These are phyloP conservation scores for Troides helena DNA, from an alignment of 2,888 invertebrate genomes.

Conservation along the genomic window DNA sequence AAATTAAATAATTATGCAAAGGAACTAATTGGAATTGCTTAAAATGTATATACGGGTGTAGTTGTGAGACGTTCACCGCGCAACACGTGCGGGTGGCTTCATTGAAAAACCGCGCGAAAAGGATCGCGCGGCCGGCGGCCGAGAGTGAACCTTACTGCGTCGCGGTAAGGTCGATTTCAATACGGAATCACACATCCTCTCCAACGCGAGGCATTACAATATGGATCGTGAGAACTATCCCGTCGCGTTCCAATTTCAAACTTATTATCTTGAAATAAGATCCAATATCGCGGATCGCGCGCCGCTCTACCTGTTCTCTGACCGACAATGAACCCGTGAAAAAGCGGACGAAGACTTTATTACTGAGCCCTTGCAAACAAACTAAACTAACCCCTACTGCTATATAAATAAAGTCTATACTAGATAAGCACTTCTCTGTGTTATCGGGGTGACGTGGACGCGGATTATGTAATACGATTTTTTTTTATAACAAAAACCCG, in stretches of 20 bases:
- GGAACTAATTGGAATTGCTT: slow-evolving; percentile 7
- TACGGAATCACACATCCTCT: background rate
- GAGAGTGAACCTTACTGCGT: slow-evolving; percentile 18
- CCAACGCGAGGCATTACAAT: slow-evolving; percentile 35
- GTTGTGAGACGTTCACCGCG: slow-evolving; percentile 30
- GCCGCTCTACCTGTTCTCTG: slow-evolving; percentile 64
- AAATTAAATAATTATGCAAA: too few relatives aligned
- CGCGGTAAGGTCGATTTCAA: too few relatives aligned
- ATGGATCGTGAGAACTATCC: slow-evolving; percentile 43
- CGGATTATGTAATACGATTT: slow-evolving; percentile 29
- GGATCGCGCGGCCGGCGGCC: background rate
- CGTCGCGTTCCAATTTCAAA: slow-evolving; percentile 25
- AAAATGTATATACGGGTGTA: too few relatives aligned
- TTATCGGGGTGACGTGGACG: slow-evolving; percentile 26
- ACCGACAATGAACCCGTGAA: slow-evolving; percentile 71
- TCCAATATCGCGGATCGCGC: slow-evolving; percentile 17
- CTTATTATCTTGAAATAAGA: slow-evolving; percentile 20
- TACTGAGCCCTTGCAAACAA: slow-evolving; percentile 14
- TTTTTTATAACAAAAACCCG: slow-evolving; percentile 16
- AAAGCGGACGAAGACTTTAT: slow-evolving; percentile 56
- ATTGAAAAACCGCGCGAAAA: slow-evolving; percentile 39
- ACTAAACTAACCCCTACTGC: slow-evolving; percentile 32
- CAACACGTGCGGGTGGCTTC: slow-evolving; percentile 32
- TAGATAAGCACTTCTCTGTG: slow-evolving; percentile 20
- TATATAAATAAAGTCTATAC: accelerated